Base-by-base conservation (phyloP, 2,888 invertebrate genomes). In the Ophioninae sp. region DNA sequence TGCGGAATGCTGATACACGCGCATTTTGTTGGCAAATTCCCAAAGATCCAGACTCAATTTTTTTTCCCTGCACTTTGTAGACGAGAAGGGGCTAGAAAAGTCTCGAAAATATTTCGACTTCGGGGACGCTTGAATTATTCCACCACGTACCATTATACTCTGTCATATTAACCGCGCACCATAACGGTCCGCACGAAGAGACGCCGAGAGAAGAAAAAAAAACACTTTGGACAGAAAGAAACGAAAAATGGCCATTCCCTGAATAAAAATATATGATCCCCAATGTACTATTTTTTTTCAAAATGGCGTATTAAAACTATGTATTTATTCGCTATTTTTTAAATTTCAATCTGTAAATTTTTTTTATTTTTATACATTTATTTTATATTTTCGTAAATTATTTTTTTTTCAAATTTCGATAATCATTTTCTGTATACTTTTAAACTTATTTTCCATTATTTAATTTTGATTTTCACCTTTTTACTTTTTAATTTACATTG, bases 91-190 rank as follows among this genome's bases (percentile, higher is more conserved):
- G 56, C 82, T 83, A 76, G 75, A 79, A 76, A 83, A 79, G 79
- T 83, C 71, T 68, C 69, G 56, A 68, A 64, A 73, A 77, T 77
- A 73, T 83, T 80, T 77, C 73, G 83, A 76, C 83, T 77, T 71
- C 79, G 63, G 64, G 58, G 73, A 83, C 67, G 79, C 83, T 64
- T 83, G 83, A 83, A 80, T 83, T 79, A 80, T 83, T 79, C 79
- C 23, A 41, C 68, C 58, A 68, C 76, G 65, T 67, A 58, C 73
- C 63, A 30, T 71, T 63, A 77, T 71, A 65, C 75, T 76, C 71
- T 71, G 71, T 81, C 76, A 77, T 81, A 75, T 76, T 74, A 72
- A 81, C 81, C 51, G 51, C 76, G 67, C 58, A 76, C 67, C 59
- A 76, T 76, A 44, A 67, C 64, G 30, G 30, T 56, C n/a, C 39